Evolutionary conservation across 35 echinoderm and acorn worm genomes (phyloP).

Genomic region (Apostichopus californicus): DNA sequence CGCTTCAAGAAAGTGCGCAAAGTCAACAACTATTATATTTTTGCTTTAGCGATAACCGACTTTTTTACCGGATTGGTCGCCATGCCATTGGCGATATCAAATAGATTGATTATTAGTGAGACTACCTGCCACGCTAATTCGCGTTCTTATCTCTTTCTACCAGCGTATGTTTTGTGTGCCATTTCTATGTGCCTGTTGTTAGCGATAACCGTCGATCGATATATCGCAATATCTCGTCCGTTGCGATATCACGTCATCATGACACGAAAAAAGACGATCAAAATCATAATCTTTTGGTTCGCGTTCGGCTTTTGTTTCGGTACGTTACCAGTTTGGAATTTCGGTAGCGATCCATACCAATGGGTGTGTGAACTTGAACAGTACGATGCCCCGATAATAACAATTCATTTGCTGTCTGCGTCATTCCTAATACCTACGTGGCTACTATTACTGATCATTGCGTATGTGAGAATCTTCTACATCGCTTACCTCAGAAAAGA

Average conservation of each 20-base stretch:
- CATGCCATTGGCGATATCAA: not conserved
- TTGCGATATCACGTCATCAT: constrained; percentile 27
- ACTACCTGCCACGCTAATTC: not conserved
- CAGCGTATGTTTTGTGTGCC: not conserved
- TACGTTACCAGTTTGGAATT: not conserved
- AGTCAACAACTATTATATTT: constrained; percentile 11
- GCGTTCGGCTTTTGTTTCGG: not conserved
- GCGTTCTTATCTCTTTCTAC: not conserved
- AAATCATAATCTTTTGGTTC: not conserved
- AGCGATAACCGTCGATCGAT: constrained; percentile 26
- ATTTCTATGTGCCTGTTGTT: not conserved
- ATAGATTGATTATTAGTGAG: constrained; percentile 1
- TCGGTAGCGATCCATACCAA: constrained; percentile 17
- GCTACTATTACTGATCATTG: not conserved
- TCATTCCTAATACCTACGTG: not conserved
- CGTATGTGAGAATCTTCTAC: constrained; percentile 27
- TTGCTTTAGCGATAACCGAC: not conserved
- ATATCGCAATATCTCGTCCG: constrained; percentile 35
- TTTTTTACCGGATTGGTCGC: not conserved
- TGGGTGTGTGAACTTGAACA: constrained; percentile 36
- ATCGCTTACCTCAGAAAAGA: not conserved
- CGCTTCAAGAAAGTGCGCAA: not conserved
- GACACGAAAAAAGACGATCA: not conserved
- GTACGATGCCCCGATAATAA: not conserved
- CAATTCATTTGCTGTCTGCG: not conserved